A percentile compares a stretch with the other conserved stretches of the same genome.
Conservation (phyloP, 2,888 invertebrate genomes). For the Empis stercorea region DNA sequence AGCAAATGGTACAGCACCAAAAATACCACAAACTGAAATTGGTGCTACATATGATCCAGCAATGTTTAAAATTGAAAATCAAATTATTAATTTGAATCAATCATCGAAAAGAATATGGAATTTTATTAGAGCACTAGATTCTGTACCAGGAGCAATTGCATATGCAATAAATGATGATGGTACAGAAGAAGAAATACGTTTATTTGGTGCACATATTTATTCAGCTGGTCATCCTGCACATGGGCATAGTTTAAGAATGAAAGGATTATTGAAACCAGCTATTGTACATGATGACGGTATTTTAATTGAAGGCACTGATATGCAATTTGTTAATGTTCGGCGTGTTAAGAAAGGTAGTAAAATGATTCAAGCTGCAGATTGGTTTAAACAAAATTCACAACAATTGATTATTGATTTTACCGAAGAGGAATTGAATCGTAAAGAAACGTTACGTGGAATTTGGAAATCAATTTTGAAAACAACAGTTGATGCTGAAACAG, state of each 20-base stretch:
- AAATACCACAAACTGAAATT: constrained; percentile 62
- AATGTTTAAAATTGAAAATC: constrained; percentile 73
- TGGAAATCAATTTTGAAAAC: constrained; percentile 78
- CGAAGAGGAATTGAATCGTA: constrained; percentile 56
- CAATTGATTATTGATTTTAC: constrained; percentile 48
- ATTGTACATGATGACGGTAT: constrained; percentile 69
- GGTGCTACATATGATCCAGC: constrained; percentile 91
- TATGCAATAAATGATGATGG: constrained; percentile 34
- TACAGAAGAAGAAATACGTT: constrained; percentile 48
- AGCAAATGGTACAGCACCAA: constrained; percentile 68
- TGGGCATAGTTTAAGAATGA: constrained; percentile 46
- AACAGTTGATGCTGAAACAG: constrained; percentile 63
- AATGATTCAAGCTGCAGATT: constrained; percentile 70
- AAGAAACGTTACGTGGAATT: constrained; percentile 50
- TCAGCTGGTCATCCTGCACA: constrained; percentile 19
- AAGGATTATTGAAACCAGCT: constrained; percentile 46
- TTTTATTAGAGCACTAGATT: constrained; percentile 87
- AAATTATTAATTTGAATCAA: constrained; percentile 59
- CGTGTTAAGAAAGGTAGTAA: constrained; percentile 64
- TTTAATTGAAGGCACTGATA: constrained; percentile 69
- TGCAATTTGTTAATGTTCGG: constrained; percentile 60
- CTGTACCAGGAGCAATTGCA: constrained; percentile 84
- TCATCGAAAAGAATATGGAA: constrained; percentile 69
- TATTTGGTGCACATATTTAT: constrained; percentile 61
- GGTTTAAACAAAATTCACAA: constrained; percentile 47